Evolutionary conservation across 2,888 invertebrate genomes (phyloP).

Genomic region (Cantharis rufa): DNA sequence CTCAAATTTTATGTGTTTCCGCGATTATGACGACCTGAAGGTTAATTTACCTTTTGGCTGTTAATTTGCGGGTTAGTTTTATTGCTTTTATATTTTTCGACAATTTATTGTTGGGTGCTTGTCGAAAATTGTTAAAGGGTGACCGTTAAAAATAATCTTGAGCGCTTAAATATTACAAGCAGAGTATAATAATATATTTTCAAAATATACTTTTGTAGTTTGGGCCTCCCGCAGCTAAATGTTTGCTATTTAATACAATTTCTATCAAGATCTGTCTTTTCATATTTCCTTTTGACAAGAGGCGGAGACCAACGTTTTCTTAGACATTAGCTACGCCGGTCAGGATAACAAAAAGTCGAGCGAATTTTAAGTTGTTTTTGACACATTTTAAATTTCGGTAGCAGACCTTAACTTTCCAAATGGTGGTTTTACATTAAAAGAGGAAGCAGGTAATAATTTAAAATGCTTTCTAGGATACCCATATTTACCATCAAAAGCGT

Average conservation of each 20-base stretch:
- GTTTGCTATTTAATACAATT: not conserved
- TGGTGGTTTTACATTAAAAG: conserved; percentile 14
- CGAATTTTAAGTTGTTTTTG: conserved; percentile 19
- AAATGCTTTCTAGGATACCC: not conserved
- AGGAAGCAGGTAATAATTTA: conserved; percentile 16
- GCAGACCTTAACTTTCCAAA: conserved; percentile 3
- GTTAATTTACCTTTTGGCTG: conserved; percentile 7
- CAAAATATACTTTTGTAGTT: not conserved
- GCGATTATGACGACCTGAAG: conserved; percentile 19
- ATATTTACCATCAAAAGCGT: conserved; percentile 6
- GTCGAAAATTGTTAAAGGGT: not conserved
- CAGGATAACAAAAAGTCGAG: conserved; percentile 1
- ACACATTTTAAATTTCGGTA: conserved; percentile 28
- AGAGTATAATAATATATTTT: not conserved
- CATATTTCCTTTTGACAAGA: conserved; percentile 12
- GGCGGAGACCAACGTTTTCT: conserved; percentile 13
- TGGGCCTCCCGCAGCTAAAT: not conserved
- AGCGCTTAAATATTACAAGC: not conserved
- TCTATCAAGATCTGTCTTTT: not conserved
- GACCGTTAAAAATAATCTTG: not conserved
- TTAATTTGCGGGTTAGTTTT: conserved; percentile 14
- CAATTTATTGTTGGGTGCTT: not conserved
- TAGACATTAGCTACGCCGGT: conserved; percentile 14
- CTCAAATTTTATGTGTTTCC: conserved; percentile 25
- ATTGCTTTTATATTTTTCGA: conserved; percentile 2